Conservation (phyloP, 2,797 vertebrate genomes). For the Tokudaia muenninki region DNA sequence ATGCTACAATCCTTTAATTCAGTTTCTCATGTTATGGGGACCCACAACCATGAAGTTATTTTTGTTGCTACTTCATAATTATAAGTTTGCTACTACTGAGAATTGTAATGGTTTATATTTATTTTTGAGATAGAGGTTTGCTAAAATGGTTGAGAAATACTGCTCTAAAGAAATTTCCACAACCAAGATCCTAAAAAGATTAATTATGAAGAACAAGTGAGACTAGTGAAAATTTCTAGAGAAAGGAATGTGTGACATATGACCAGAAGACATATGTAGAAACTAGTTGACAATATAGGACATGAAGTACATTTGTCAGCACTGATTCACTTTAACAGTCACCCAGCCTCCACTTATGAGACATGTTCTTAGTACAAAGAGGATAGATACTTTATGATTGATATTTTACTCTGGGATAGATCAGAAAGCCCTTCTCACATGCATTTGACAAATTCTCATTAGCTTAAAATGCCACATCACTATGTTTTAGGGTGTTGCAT, state of each 20-base stretch:
- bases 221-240: neutral
- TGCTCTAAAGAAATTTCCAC: neutral
- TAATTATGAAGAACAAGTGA: neutral
- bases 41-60: neutral
- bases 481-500: neutral
- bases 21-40: neutral
- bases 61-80: neutral
- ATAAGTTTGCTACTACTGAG: neutral
- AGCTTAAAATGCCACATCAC: neutral
- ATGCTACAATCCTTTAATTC: neutral
- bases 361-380: neutral
- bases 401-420: neutral
- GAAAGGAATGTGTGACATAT: neutral
- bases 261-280: neutral
- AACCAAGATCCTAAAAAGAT: neutral
- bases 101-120: neutral
- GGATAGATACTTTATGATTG: neutral
- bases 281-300: neutral
- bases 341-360: neutral
- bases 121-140: neutral
- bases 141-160: neutral
- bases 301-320: neutral
- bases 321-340: neutral
- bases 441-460: neutral
- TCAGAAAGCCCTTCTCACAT: neutral